phyloP scores from a whole-genome alignment of 2,888 invertebrate genomes.

The Theristus sp. region DNA sequence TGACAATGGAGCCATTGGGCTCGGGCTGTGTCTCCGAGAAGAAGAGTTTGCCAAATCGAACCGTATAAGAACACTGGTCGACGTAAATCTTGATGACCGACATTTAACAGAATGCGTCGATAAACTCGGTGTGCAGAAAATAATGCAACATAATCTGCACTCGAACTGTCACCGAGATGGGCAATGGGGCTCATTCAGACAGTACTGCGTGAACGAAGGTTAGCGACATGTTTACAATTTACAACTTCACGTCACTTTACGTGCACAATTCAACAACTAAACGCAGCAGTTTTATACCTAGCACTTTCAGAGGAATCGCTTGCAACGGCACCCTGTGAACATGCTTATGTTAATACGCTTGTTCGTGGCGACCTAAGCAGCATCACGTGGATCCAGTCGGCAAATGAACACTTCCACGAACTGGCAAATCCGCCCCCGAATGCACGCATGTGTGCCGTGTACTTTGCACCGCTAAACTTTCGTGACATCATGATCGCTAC shows the following conservation, averaged over 20 bases:
- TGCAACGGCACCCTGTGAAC: constrained; percentile 44
- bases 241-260: neutral
- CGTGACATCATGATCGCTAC: constrained; percentile 94
- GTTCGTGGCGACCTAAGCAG: constrained; percentile 85
- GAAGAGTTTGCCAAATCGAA: constrained; percentile 14
- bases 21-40: constrained; percentile 57
- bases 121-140: constrained; percentile 13
- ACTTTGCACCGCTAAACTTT: constrained; percentile 86
- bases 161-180: constrained; percentile 60
- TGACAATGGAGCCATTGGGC: constrained; percentile 58
- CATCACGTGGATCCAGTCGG: constrained; percentile 77
- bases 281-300: too few relatives aligned
- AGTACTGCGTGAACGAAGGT: constrained; percentile 47
- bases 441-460: constrained; percentile 41
- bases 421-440: neutral
- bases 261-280: neutral
- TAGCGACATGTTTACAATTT: constrained; percentile 20
- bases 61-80: constrained; percentile 23
- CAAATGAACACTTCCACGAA: constrained; percentile 43
- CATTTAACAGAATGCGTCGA: constrained; percentile 5
- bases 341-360: constrained; percentile 82
- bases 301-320: constrained; percentile 12
- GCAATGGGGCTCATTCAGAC: constrained; percentile 64
- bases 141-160: constrained; percentile 47
- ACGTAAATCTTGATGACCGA: constrained; percentile 18